These are phyloP conservation scores for Parapristionchus giblindavisi DNA, from an alignment of 2,888 invertebrate species.

Conservation along the genomic window DNA sequence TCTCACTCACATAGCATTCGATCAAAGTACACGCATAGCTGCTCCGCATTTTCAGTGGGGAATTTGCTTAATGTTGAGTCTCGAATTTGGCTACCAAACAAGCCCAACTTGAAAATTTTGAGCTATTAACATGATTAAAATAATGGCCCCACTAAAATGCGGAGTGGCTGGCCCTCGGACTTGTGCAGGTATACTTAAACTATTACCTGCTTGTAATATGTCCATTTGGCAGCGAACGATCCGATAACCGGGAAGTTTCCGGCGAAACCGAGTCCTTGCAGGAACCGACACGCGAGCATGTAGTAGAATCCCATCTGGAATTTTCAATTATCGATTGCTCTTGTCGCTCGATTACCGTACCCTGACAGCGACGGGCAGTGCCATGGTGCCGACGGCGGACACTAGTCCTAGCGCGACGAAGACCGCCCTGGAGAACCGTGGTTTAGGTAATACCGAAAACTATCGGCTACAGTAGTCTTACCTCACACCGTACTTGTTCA, in stretches of 20 bases:
- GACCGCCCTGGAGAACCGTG: slow-evolving; percentile 50
- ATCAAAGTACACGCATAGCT: no score
- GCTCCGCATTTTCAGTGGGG: no score
- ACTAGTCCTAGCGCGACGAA: slow-evolving; percentile 64
- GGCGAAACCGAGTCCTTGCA: slow-evolving; percentile 66
- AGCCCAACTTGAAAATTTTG: no score
- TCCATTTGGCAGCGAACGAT: slow-evolving; percentile 67
- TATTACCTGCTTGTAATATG: slow-evolving; percentile 66
- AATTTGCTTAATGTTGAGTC: no score
- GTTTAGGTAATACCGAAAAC: no score
- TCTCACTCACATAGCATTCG: no score
- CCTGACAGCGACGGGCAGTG: slow-evolving; percentile 61
- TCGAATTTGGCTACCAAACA: no score
- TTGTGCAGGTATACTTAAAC: neutral
- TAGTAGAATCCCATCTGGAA: slow-evolving; percentile 54
- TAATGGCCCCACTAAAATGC: neutral
- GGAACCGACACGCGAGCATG: slow-evolving; percentile 50
- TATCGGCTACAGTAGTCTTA: slow-evolving; percentile 6
- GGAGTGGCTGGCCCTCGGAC: neutral
- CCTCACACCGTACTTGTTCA: slow-evolving; percentile 45
- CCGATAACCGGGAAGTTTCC: slow-evolving; percentile 69
- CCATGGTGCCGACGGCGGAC: slow-evolving; percentile 60
- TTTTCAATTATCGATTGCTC: neutral
- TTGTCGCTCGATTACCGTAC: slow-evolving; percentile 39
- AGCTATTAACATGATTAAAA: no score